Percentiles rank a stretch among this genome's conserved stretches.
Conservation (phyloP, 37 sponge, comb jelly and placozoan species). For the Dysidea cf. avara region DNA sequence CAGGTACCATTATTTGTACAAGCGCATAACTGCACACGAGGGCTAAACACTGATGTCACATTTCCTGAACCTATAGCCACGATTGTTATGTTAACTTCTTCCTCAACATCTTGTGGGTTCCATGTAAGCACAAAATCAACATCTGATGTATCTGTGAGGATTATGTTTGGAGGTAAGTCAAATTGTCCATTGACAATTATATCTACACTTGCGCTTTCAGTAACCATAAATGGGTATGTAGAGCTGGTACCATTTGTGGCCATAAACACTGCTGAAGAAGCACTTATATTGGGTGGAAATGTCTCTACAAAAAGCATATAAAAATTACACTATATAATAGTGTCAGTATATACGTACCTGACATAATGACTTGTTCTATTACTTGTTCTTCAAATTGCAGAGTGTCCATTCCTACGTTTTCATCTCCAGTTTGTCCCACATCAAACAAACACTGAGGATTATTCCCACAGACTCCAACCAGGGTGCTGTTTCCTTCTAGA, state of each 20-base stretch:
- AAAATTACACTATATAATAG: neutral
- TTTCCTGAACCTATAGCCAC: conserved; percentile 12
- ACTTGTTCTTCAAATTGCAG: neutral
- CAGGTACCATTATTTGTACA: neutral
- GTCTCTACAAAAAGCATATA: conserved; percentile 3
- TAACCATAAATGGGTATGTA: neutral
- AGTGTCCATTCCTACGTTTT: neutral
- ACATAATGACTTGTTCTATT: neutral
- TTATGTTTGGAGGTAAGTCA: neutral
- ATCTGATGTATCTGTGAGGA: neutral
- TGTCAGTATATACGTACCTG: neutral
- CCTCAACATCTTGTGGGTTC: neutral
- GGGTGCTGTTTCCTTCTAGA: no score
- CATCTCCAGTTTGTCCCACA: conserved; percentile 4
- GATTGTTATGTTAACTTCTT: conserved; percentile 2
- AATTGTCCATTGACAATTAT: neutral
- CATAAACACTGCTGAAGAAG: neutral
- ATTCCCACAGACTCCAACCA: conserved; percentile 7
- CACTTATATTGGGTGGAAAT: conserved; percentile 9
- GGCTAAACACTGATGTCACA: neutral
- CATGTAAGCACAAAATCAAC: conserved; percentile 14
- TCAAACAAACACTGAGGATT: conserved; percentile 4
- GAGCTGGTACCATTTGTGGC: neutral
- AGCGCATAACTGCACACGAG: neutral
- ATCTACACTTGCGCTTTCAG: neutral